These are phyloP conservation scores for Pomacea canaliculata DNA, from an alignment of 2,888 invertebrate species.

Conservation along the genomic window DNA sequence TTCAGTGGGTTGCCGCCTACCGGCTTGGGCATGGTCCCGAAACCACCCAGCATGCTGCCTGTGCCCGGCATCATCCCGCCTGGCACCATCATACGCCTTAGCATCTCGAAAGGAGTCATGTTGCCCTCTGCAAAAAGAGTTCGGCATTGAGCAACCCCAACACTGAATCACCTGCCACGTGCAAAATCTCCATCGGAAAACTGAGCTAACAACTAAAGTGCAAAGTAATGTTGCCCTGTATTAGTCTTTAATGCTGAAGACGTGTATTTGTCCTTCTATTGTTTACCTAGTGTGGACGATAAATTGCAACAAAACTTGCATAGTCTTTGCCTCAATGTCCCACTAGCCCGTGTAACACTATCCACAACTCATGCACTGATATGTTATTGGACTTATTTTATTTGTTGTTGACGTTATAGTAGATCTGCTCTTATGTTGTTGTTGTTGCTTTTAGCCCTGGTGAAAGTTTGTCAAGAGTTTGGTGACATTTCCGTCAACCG, in stretches of 20 bases:
- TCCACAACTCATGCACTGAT: no score
- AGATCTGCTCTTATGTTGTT: not conserved
- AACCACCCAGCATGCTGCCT: not conserved
- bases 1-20: not conserved
- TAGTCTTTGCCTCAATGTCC: no score
- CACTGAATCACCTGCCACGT: not conserved
- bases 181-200: no score
- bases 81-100: not conserved
- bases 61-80: not conserved
- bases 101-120: conserved; percentile 1
- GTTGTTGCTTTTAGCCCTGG: not conserved
- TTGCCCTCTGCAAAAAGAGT: not conserved
- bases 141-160: not conserved
- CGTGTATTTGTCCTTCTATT: no score
- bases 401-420: no score
- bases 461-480: not conserved
- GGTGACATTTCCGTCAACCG: not conserved
- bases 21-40: not conserved
- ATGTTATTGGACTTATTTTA: no score
- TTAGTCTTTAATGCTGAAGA: no score
- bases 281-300: no score
- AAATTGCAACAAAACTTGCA: no score
- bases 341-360: no score
- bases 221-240: no score
- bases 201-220: no score